Evolutionary conservation across 2,888 invertebrate species (phyloP), one percentile per base, ranked within the genome.

Genomic region (Drosophila atroscutellata): DNA sequence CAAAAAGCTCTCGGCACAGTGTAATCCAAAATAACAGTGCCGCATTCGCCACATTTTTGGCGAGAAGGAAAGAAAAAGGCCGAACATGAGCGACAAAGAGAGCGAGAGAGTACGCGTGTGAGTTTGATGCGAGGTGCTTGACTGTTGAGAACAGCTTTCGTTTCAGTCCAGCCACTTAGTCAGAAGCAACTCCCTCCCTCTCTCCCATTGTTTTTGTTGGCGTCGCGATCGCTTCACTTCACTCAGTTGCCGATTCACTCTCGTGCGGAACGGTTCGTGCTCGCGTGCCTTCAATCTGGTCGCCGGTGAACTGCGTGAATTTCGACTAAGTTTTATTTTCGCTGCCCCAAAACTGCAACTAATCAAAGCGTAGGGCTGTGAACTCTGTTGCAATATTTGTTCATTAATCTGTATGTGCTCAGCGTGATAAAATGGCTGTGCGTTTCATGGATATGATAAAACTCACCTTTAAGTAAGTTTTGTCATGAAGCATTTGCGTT

Each of bases 391-490:
- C 52, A 49, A 32, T 61, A 71, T 39, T 30, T 26, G 39, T 34
- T 62, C 51, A 47, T 57, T 64, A 20, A 34, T 42, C 62, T 37
- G 55, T 52, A 32, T 30, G n/a, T 59, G 64, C 45, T 42, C 37
- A 4, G 34, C 34, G 36, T 39, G 42, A 37, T 37, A 28, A 18
- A 61, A 90, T 91, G 91, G 72, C 90, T 15, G 68, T 86, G 50
- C 78, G 91, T 20, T 80, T 89, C 34, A 75, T 91, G 81, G 91
- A 92, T 82, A 81, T 92, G 75, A 18, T 91, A 5, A 92, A 90
- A 64, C 78, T 91, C 81, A 91, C 90, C 83, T 89, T 90, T 80
- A 91, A 86, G 91, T 91, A 75, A 91, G 92, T 92, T 77, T 64
- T 56, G 36, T 34, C 47, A 32, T 24, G 57, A 28, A 36, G 55